Evolutionary conservation across 2,797 vertebrate genomes (phyloP).

Genomic region (Microctenopoma lineatum): DNA sequence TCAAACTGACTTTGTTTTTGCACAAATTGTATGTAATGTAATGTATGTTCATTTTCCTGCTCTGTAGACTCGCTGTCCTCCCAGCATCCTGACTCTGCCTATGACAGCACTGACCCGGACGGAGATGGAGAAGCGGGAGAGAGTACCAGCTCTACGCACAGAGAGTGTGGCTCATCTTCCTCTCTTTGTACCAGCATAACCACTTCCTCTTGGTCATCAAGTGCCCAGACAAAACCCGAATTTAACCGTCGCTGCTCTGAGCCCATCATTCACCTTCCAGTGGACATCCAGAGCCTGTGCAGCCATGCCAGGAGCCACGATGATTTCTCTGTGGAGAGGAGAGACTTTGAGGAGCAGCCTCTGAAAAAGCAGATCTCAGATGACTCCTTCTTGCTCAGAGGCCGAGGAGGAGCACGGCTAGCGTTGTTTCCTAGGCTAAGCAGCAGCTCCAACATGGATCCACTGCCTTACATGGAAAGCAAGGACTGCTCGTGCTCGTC

Average conservation of each 20-base stretch:
- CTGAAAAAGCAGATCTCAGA: conserved; percentile 84
- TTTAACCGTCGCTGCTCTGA: conserved; percentile 91
- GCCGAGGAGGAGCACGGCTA: conserved; percentile 26
- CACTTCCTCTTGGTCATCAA: conserved; percentile 61
- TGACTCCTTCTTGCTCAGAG: conserved; percentile 77
- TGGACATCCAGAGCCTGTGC: conserved; percentile 63
- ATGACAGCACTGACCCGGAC: conserved; percentile 93
- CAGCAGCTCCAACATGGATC: conserved; percentile 63
- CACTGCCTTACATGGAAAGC: conserved; percentile 41
- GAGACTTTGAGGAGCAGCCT: conserved; percentile 67
- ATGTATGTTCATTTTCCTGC: not conserved
- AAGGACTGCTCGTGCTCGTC: conserved; percentile 83
- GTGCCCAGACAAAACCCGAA: conserved; percentile 52
- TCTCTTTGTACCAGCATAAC: conserved; percentile 53
- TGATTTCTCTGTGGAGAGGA: conserved; percentile 77
- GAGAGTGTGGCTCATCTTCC: conserved; percentile 43
- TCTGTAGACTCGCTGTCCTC: conserved; percentile 85
- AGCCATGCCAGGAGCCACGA: conserved; percentile 89
- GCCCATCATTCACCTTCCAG: conserved; percentile 81
- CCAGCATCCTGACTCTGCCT: conserved; percentile 92
- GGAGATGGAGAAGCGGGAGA: conserved; percentile 76
- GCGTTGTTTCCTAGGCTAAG: conserved; percentile 63
- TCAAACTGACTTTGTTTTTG: too few species aligned
- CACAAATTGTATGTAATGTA: not conserved
- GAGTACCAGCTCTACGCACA: conserved; percentile 15